Evolutionary conservation across 2,797 vertebrate species (phyloP), one percentile per base, ranked within the genome.

Genomic region (Discoglossus pictus): DNA sequence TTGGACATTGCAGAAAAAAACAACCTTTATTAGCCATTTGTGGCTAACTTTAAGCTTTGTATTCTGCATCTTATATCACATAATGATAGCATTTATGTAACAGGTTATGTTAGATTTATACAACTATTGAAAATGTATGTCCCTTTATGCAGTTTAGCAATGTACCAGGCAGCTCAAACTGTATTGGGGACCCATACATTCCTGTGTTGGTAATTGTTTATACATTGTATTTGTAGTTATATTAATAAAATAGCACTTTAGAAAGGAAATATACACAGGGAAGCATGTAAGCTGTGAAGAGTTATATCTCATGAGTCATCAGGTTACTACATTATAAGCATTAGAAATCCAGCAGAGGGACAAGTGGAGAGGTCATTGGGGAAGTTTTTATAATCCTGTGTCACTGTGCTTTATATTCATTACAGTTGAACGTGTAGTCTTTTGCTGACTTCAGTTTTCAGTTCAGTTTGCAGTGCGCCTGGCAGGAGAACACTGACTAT

Each of bases 361-460:
- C 11, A 48, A 25, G 46, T 48, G 23, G 46, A 25, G 21, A 48
- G 46, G 46, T 48, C 46, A 48, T 48, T 23, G 23, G 21, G 46
- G 46, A 48, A 48, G 46, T 13, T 23, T 48, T 48, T 48, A 23
- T 48, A 48, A 20, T 48, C 46, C 23, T 48, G 46, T 48, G 46
- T 48, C 46, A 48, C 24, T 24, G 46, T 48, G 21, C 18, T 48
- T 48, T 48, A 48, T 48, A 24, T 25, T 48, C 46, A 48, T 48
- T 48, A 48, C 25, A 24, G 46, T 25, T 11, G 9, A 48, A 48
- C n/a, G 11, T 48, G 46, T 23, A 48, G 18, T 48, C 46, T 48
- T 48, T 48, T 48, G 46, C 46, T 48, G 46, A 48, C 46, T 48
- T 48, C 23, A n/a, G 46, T 48, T 48, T 47, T 48, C 46, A 48